Evolutionary conservation across 2,113 vertebrate genomes (phyloP).

Genomic region (Urocolius indicus): DNA sequence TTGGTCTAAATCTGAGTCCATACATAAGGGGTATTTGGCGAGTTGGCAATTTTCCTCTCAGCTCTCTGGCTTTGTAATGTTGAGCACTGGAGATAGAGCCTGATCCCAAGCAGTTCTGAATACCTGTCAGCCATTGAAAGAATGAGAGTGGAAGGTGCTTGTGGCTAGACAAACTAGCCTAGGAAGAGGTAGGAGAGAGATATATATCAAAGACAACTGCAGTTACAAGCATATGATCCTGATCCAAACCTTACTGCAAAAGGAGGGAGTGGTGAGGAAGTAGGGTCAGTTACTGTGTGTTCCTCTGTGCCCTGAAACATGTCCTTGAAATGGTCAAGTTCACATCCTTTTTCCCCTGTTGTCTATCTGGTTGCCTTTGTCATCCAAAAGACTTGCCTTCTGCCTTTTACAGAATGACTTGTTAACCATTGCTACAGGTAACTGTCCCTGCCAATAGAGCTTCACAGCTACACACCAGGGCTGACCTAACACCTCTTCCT

Average conservation of each 20-base stretch:
- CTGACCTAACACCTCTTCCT: neutral
- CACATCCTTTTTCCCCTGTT: neutral
- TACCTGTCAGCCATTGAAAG: neutral
- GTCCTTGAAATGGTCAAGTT: neutral
- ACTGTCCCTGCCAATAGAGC: neutral
- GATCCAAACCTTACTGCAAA: neutral
- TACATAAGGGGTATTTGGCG: rapidly evolving
- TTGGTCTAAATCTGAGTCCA: neutral
- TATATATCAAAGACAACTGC: neutral
- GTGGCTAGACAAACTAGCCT: neutral
- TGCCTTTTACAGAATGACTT: constrained; percentile 38
- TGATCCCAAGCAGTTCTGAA: neutral
- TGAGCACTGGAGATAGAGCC: neutral
- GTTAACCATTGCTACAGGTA: constrained; percentile 13
- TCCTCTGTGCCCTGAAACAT: neutral
- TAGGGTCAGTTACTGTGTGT: neutral
- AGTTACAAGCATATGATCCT: neutral
- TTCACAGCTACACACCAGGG: neutral
- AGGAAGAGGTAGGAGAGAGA: neutral
- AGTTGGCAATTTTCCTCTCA: neutral
- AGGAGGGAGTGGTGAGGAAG: neutral
- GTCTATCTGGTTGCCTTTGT: constrained; percentile 49
- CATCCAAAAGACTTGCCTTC: constrained; percentile 10
- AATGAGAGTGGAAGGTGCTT: neutral
- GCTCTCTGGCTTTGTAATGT: neutral